Conservation (phyloP, 2,113 vertebrate species). For the Gallinago media region DNA sequence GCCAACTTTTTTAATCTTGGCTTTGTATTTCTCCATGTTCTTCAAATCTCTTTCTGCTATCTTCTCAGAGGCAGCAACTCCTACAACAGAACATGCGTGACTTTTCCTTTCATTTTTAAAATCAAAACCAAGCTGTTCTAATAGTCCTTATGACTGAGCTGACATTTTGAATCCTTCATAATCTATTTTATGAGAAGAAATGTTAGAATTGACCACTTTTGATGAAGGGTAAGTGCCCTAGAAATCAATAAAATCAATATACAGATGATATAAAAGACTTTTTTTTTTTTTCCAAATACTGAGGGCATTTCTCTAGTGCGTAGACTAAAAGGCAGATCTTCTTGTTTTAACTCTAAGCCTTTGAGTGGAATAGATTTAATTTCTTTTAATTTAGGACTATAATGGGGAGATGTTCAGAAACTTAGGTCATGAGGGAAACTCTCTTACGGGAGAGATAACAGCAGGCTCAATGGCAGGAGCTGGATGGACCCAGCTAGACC, state of each 20-base stretch:
- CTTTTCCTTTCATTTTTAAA: not conserved
- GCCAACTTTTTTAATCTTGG: slow-evolving; percentile 66
- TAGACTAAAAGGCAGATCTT: not conserved
- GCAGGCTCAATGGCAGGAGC: not conserved
- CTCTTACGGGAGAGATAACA: not conserved
- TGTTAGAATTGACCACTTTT: not conserved
- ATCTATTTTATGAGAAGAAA: not conserved
- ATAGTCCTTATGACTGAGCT: not conserved
- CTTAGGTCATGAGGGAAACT: not conserved
- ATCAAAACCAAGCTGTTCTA: not conserved
- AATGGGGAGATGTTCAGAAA: not conserved
- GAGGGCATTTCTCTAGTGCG: not conserved
- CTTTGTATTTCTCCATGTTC: slow-evolving; percentile 60
- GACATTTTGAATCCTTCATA: not conserved
- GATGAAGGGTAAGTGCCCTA: not conserved
- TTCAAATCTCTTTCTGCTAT: slow-evolving; percentile 73
- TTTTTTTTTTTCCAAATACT: not conserved
- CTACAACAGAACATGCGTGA: slow-evolving; percentile 6
- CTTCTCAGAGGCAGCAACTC: slow-evolving; percentile 72
- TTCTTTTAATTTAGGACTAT: not conserved
- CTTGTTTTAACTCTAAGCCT: not conserved
- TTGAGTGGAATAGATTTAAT: not conserved
- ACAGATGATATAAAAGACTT: not conserved
- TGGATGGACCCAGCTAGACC: not conserved
- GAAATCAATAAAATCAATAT: not conserved